Evolutionary conservation across 2,113 vertebrate genomes (phyloP), one percentile per base, ranked within the genome.

Genomic region (Tylochromis polylepis): DNA sequence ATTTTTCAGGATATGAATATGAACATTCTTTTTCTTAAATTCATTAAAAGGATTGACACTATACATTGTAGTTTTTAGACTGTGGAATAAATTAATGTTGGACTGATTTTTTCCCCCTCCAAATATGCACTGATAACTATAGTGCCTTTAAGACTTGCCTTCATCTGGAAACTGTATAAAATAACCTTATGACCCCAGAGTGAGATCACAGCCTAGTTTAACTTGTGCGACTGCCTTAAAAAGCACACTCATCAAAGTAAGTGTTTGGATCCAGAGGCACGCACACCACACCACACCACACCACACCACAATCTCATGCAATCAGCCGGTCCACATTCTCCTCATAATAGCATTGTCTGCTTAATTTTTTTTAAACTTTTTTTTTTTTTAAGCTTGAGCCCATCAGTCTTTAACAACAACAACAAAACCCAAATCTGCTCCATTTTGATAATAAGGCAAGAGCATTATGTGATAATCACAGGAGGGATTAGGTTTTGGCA

Each of bases 371-470:
- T 86, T 4, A 14, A 38, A 67, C 34, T 5, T 67, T 67, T 67
- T 5, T 67, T 67, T 67, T 29, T 29, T 59, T 34, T 34, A 88
- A 87, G 56, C 87, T 85, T 75, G 53, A 83, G 85, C 51, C 90
- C 87, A 90, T 92, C 85, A 85, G 82, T 91, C 83, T 92, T 95
- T 88, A 87, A 88, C 83, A 93, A 94, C 82, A 93, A 91, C 82
- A 93, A 91, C 87, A 91, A 88, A 93, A 90, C 70, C 67, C 81
- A 94, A 94, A 95, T 94, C 92, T 93, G 89, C 90, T 89, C 91
- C 88, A 93, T 94, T 95, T 94, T 95, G 88, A 95, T 94, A 93
- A 94, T 92, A 94, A 95, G 89, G 92, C 93, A 83, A 84, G 89
- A 91, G 93, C 88, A 93, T 93, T 93, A 94, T 90, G 90, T 88